Conservation (phyloP, 2,888 invertebrate genomes). For the Campoplex nolae region DNA sequence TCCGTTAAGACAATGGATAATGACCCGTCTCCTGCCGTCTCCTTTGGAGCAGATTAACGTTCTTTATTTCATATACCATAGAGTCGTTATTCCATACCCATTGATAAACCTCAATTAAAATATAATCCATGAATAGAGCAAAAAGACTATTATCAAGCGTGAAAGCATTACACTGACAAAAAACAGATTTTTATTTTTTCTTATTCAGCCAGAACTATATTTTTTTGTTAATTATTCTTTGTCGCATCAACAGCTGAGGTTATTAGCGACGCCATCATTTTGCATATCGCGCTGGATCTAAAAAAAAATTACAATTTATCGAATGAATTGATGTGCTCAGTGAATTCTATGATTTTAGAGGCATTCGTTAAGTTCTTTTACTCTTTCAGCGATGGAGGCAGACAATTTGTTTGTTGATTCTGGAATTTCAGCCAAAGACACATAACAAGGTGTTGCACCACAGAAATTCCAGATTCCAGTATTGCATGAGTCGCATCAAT, state of each 20-base stretch:
- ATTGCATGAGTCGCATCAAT: background rate
- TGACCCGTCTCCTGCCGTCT: conserved; percentile 30
- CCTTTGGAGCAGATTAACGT: conserved; percentile 29
- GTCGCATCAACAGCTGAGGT: no score
- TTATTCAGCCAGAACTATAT: no score
- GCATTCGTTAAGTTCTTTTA: no score
- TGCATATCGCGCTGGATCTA: background rate
- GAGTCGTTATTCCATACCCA: background rate
- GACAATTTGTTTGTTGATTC: no score
- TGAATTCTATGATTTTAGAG: no score
- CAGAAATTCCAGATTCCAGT: no score
- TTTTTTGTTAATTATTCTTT: no score
- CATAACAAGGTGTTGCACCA: no score
- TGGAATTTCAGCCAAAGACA: no score
- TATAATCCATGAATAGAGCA: background rate
- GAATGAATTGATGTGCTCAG: no score
- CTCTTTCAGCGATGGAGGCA: no score
- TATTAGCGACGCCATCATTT: background rate
- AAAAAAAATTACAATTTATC: no score
- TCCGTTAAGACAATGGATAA: conserved; percentile 53
- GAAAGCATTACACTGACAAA: background rate
- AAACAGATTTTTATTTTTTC: background rate
- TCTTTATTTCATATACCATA: conserved; percentile 3
- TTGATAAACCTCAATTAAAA: conserved; percentile 7
- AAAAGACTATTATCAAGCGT: background rate